phyloP scores from a whole-genome alignment of 2,113 vertebrate species.

The Oostethus manadensis region DNA sequence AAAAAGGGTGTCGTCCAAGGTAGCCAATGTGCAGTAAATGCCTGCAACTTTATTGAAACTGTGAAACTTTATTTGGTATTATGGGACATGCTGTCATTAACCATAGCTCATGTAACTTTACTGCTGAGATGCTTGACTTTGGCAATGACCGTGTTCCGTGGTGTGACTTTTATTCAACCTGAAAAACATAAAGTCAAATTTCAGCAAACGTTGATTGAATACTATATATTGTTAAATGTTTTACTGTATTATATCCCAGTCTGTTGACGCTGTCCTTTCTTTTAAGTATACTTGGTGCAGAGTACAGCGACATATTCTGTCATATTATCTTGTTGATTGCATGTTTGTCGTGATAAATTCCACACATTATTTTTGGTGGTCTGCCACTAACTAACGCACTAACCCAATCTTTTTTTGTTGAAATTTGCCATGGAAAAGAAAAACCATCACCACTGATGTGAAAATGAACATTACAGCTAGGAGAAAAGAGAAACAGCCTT shows the following conservation, averaged over 20 bases:
- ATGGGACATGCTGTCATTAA: constrained; percentile 55
- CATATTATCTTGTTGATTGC: too few species aligned
- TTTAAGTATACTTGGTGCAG: too few species aligned
- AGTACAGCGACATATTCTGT: too few species aligned
- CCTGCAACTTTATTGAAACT: constrained; percentile 60
- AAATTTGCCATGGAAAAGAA: too few species aligned
- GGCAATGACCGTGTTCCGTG: constrained; percentile 33
- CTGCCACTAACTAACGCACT: too few species aligned
- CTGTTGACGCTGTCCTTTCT: too few species aligned
- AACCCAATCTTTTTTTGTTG: too few species aligned
- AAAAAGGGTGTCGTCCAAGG: constrained; percentile 49
- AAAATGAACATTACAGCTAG: too few species aligned
- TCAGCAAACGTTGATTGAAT: constrained; percentile 20
- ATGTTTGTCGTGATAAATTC: too few species aligned
- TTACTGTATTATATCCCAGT: constrained; percentile 12
- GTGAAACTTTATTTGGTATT: constrained; percentile 54
- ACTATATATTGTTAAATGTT: constrained; percentile 21
- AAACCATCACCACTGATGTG: too few species aligned
- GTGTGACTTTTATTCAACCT: constrained; percentile 53
- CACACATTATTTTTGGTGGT: too few species aligned
- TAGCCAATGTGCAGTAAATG: constrained; percentile 39
- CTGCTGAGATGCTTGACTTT: constrained; percentile 53
- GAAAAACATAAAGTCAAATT: constrained; percentile 41
- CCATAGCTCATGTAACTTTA: constrained; percentile 50
- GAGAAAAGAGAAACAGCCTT: too few species aligned